Evolutionary conservation across 2,797 vertebrate species (phyloP).

Genomic region (Lerista edwardsae): DNA sequence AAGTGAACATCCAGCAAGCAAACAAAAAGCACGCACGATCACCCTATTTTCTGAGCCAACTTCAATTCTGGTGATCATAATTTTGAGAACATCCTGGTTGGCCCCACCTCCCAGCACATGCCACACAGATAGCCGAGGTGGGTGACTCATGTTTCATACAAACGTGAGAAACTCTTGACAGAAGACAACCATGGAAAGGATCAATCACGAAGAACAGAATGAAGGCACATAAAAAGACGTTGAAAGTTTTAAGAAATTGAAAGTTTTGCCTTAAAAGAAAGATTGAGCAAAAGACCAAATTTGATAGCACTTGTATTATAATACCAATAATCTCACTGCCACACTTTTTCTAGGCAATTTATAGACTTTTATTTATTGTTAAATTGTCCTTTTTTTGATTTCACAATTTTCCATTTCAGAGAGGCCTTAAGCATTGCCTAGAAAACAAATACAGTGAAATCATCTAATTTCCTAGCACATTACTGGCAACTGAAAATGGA

Average conservation of each 20-base stretch:
- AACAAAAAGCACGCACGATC: conserved; percentile 1
- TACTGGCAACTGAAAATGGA: conserved; percentile 56
- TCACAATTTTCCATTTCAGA: conserved; percentile 8
- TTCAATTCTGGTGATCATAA: neutral
- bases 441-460: conserved; percentile 54
- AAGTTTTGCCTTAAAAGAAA: neutral
- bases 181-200: neutral
- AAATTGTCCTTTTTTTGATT: conserved; percentile 13
- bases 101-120: neutral
- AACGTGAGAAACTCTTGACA: neutral
- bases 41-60: conserved; percentile 4
- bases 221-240: neutral
- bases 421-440: conserved; percentile 35
- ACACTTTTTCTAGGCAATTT: conserved; percentile 54
- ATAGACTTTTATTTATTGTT: neutral
- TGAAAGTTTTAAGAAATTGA: neutral
- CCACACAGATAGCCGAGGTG: conserved; percentile 34
- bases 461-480: conserved; percentile 60
- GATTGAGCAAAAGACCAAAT: conserved; percentile 8
- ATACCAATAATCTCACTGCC: conserved; percentile 63
- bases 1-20: conserved; percentile 43
- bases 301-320: conserved; percentile 68
- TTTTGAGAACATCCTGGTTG: conserved; percentile 35
- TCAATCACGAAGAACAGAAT: conserved; percentile 28
- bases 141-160: neutral